Evolutionary conservation across 2,113 vertebrate species (phyloP).

Genomic region (Misgurnus anguillicaudatus): DNA sequence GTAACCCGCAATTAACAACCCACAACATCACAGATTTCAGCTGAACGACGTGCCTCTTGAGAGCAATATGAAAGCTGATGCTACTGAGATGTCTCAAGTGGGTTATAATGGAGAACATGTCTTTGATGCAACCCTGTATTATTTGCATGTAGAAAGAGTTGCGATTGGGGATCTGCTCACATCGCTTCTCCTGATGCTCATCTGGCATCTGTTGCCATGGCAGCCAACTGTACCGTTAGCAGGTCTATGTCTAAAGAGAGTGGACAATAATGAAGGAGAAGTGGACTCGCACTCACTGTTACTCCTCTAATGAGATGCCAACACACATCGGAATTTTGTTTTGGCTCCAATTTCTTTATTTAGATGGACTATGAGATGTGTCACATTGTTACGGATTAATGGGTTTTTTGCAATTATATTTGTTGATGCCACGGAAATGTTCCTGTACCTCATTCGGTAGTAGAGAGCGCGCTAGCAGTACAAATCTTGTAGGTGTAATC

Average conservation of each 20-base stretch:
- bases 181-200: background rate
- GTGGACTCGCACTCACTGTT: constrained; percentile 18
- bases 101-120: constrained; percentile 48
- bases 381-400: background rate
- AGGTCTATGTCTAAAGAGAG: constrained; percentile 34
- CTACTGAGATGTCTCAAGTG: constrained; percentile 41
- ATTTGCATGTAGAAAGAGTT: constrained; percentile 40
- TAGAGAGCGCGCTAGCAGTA: too few species aligned
- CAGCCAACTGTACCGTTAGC: constrained; percentile 41
- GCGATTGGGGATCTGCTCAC: constrained; percentile 34
- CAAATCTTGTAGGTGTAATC: too few species aligned
- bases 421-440: too few species aligned
- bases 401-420: too few species aligned
- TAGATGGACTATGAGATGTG: background rate
- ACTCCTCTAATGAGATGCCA: constrained; percentile 13
- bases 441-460: too few species aligned
- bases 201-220: constrained; percentile 56
- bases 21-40: constrained; percentile 20
- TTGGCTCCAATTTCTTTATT: background rate
- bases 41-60: constrained; percentile 23
- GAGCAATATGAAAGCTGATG: constrained; percentile 2
- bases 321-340: background rate
- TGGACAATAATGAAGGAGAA: constrained; percentile 35
- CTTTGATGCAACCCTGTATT: constrained; percentile 49
- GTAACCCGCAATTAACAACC: background rate